Conservation (phyloP, 1,140 invertebrate genomes). For the Platyscapa corneri region DNA sequence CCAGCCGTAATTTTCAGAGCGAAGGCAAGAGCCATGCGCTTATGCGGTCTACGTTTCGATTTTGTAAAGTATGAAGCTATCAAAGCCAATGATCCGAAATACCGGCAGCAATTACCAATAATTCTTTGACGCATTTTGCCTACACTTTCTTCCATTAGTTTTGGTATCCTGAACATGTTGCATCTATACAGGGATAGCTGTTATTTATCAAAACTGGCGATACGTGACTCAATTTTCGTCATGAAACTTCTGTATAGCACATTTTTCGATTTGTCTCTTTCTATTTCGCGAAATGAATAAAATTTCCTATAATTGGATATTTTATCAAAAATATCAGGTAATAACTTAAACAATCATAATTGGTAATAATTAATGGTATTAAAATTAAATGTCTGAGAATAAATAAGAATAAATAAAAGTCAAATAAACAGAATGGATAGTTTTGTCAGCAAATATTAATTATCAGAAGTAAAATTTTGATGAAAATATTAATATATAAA, state of each 20-base stretch:
- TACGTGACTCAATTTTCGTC: constrained; percentile 34
- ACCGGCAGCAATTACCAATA: constrained; percentile 71
- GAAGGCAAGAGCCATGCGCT: constrained; percentile 33
- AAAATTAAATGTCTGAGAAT: no score
- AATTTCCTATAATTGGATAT: no score
- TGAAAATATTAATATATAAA: no score
- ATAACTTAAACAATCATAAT: no score
- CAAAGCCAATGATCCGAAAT: constrained; percentile 71
- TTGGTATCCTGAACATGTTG: not conserved
- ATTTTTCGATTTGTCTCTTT: not conserved
- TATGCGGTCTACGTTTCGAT: constrained; percentile 68
- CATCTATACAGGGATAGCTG: not conserved
- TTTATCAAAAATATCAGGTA: no score
- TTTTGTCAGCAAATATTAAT: no score
- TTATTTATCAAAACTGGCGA: constrained; percentile 38
- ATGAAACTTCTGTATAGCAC: constrained; percentile 6
- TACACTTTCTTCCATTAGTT: constrained; percentile 58
- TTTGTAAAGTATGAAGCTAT: constrained; percentile 73
- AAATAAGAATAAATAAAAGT: no score
- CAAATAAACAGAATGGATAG: no score
- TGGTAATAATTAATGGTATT: no score
- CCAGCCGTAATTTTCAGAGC: constrained; percentile 23
- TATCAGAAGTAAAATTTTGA: no score
- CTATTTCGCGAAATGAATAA: not conserved
- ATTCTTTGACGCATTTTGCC: constrained; percentile 67